phyloP scores from a whole-genome alignment of 2,797 vertebrate genomes.

The Cirrhinus mrigala region DNA sequence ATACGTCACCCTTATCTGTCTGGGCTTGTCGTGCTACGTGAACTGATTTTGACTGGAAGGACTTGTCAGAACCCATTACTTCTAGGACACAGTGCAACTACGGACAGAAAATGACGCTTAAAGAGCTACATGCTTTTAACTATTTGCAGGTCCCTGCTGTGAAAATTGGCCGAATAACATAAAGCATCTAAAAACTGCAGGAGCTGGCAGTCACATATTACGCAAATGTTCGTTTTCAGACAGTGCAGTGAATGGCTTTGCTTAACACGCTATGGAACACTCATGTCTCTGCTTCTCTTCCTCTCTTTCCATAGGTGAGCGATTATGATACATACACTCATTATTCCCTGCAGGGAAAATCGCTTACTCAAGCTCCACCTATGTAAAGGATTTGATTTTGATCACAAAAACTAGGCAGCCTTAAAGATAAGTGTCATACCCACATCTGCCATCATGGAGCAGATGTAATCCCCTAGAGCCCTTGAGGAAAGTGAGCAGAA shows the following conservation, averaged over 20 bases:
- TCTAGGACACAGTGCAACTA: not conserved
- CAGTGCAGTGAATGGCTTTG: not conserved
- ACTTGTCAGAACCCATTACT: constrained; percentile 36
- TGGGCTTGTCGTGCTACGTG: not conserved
- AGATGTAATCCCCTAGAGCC: constrained; percentile 24
- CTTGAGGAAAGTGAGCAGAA: constrained; percentile 16
- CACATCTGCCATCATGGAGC: not conserved
- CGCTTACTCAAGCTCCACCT: not conserved
- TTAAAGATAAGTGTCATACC: not conserved
- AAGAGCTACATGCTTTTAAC: not conserved
- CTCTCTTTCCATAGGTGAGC: not conserved
- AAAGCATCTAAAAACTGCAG: not conserved
- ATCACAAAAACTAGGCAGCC: constrained; percentile 5
- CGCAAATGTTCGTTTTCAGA: not conserved
- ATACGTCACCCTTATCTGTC: not conserved
- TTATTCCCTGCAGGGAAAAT: not conserved
- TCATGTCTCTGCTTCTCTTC: not conserved
- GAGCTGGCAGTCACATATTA: not conserved
- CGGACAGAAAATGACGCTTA: not conserved
- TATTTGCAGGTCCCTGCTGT: not conserved
- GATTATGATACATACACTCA: not conserved
- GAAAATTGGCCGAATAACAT: not conserved
- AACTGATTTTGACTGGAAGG: constrained; percentile 15
- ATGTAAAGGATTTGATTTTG: constrained; percentile 20
- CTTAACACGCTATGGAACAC: not conserved